Evolutionary conservation across 2,888 invertebrate genomes (phyloP).

Genomic region (Melanophora roralis): DNA sequence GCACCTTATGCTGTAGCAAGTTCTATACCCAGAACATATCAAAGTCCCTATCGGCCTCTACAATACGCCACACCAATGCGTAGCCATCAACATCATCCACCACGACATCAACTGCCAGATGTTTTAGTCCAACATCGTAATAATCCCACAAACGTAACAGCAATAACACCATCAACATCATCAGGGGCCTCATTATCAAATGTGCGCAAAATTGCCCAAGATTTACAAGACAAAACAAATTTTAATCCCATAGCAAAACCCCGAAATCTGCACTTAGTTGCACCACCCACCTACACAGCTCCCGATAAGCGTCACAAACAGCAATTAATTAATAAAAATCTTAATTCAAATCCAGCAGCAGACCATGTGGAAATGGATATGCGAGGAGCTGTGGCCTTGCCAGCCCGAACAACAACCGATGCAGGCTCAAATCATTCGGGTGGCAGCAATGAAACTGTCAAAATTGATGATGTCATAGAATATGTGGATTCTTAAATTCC

Average conservation of each 20-base stretch:
- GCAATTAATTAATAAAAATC: constrained; percentile 26
- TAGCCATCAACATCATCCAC: constrained; percentile 42
- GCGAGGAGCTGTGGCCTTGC: constrained; percentile 66
- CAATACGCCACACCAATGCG: constrained; percentile 64
- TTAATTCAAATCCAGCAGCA: constrained; percentile 44
- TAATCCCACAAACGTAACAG: constrained; percentile 49
- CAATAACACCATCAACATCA: constrained; percentile 58
- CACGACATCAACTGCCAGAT: constrained; percentile 47
- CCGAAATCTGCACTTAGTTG: constrained; percentile 64
- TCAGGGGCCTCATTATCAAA: constrained; percentile 62
- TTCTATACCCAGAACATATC: constrained; percentile 42
- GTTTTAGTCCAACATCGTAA: constrained; percentile 43
- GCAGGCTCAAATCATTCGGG: constrained; percentile 77
- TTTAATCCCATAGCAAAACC: constrained; percentile 66
- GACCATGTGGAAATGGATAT: constrained; percentile 67
- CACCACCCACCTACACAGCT: constrained; percentile 67
- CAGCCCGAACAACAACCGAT: constrained; percentile 64
- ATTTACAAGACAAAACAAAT: constrained; percentile 71
- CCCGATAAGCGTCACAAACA: constrained; percentile 60
- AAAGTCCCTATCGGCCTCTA: constrained; percentile 52
- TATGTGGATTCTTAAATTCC: constrained; percentile 73
- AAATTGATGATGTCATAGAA: constrained; percentile 76
- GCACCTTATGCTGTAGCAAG: constrained; percentile 53
- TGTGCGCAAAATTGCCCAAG: constrained; percentile 71
- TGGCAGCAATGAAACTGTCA: constrained; percentile 76